Base-by-base conservation (phyloP, 2,113 vertebrate genomes). In the Prochilodus magdalenae region DNA sequence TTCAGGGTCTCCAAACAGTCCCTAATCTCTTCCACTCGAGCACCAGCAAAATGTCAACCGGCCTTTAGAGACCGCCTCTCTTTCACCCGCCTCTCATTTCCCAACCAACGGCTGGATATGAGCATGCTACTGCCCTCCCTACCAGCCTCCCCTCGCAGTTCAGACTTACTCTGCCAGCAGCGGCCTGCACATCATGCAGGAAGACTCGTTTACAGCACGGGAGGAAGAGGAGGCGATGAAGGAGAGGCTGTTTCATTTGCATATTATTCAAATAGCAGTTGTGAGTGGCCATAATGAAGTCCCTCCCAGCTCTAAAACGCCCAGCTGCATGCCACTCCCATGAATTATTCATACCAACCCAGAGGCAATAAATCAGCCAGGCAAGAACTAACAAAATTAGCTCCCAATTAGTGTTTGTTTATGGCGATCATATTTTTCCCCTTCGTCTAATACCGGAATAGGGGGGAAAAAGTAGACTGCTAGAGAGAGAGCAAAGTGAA, bases 301-400 rank as follows among this genome's bases (percentile, higher is more conserved):
- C 87, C 87, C 89, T 92, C 92, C 78, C 86, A 86, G 89, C 86
- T 90, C 89, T 91, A 88, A 92, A 90, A 90, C 90, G 90, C 30
- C 93, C 94, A 77, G 93, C 93, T 80, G 83, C 79, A 85, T 92
- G 91, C 93, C 90, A 88, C 89, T 91, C 72, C 89, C 87, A 90
- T 95, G 90, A 91, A 97, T 96, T 95, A 97, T 97, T 96, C 95
- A 97, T 95, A 81, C 76, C 92, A 91, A 91, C 95, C 95, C 91
- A 88, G 90, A 95, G 96, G 96, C 96, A 87, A 95, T 97, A 97
- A 97, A 93, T 95, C 94, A 93, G 91, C 90, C 94, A 93, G 93
- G 95, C 95, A 95, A 95, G 94, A 92, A 91, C 92, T 95, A 95
- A 94, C 91, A 90, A 95, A 94, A 95, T 96, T 94, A 96, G 92